Percentiles rank a stretch among this genome's conserved stretches.
Evolutionary conservation across 2,113 vertebrate genomes (phyloP).

Genomic region (Indicator maculatus): DNA sequence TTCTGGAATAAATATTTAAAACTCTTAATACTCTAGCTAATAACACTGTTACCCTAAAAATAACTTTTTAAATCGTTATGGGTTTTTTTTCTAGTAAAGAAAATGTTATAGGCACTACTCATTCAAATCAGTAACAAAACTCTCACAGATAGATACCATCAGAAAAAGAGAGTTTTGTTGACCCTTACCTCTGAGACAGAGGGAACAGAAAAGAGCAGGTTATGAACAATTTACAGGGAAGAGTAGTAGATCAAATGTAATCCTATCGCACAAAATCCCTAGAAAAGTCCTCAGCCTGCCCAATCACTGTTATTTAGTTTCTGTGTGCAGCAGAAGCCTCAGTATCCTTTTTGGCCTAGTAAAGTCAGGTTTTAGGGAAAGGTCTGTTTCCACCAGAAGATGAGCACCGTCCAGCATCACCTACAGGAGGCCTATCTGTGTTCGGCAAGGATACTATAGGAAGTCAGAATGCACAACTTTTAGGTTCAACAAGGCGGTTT

Average conservation of each 20-base stretch:
- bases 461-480: rapidly evolving
- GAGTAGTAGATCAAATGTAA: not conserved
- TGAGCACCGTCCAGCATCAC: not conserved
- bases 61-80: rapidly evolving
- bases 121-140: not conserved
- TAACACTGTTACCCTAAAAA: not conserved
- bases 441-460: rapidly evolving
- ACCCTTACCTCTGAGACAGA: not conserved
- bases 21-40: not conserved
- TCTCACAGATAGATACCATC: not conserved
- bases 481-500: rapidly evolving
- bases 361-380: not conserved
- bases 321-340: not conserved
- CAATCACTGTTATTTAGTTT: not conserved
- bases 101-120: rapidly evolving
- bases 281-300: not conserved
- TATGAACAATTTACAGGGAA: not conserved
- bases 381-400: not conserved
- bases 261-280: rapidly evolving
- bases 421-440: rapidly evolving
- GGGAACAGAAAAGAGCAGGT: rapidly evolving
- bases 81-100: not conserved
- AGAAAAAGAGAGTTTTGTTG: not conserved
- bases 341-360: rapidly evolving
- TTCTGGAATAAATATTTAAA: not conserved